phyloP scores from a whole-genome alignment of 2,113 vertebrate genomes.

The Bothrops jararaca region DNA sequence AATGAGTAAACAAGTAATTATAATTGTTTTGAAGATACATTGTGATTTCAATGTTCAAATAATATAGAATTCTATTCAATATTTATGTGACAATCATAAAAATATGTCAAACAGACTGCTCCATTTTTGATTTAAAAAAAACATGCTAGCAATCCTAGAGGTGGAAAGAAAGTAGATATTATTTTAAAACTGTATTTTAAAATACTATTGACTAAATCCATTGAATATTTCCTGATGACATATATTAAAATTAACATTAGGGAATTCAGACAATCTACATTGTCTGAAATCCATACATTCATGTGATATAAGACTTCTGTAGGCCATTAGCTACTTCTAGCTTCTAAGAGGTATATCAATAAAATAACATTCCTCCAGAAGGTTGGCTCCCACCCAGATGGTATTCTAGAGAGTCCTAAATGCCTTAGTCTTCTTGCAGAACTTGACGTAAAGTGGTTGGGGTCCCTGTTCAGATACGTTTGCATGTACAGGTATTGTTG shows the following conservation, averaged over 20 bases:
- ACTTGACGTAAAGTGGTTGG: not conserved
- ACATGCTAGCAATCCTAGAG: slow-evolving; percentile 21
- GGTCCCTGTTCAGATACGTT: not conserved
- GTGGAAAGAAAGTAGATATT: not conserved
- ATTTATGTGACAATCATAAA: not conserved
- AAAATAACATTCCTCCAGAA: not conserved
- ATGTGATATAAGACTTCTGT: not conserved
- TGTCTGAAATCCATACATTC: not conserved
- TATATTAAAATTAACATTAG: not conserved
- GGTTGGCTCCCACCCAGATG: not conserved
- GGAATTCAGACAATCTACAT: not conserved
- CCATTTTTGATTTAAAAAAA: slow-evolving; percentile 6
- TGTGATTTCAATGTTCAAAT: slow-evolving; percentile 43
- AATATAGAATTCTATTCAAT: slow-evolving; percentile 25
- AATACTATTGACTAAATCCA: not conserved
- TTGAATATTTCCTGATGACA: not conserved
- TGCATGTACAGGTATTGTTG: not conserved
- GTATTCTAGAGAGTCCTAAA: not conserved
- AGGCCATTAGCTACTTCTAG: not conserved
- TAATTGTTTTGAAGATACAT: slow-evolving; percentile 59
- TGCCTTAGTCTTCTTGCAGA: not conserved
- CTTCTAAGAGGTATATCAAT: not conserved
- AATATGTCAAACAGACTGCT: slow-evolving; percentile 19
- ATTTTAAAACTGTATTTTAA: not conserved
- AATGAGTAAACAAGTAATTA: slow-evolving; percentile 37